These are phyloP conservation scores for Nothoprocta perdicaria DNA, from an alignment of 2,113 vertebrate genomes.

Conservation along the genomic window DNA sequence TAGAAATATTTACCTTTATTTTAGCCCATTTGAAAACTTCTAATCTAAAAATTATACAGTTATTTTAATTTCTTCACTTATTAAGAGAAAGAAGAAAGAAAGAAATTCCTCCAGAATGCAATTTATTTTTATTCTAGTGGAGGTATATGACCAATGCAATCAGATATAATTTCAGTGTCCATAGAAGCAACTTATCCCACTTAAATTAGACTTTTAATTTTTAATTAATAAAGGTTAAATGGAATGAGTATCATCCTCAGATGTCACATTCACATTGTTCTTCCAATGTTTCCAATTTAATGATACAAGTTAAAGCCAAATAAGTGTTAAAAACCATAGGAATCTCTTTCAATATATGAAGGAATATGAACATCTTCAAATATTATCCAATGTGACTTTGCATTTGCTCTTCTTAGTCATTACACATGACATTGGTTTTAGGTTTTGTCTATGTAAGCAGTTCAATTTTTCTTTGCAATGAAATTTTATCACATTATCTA, in stretches of 20 bases:
- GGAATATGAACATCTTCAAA: background rate
- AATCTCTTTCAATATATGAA: background rate
- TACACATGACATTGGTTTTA: background rate
- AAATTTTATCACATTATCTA: background rate
- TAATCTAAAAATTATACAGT: background rate
- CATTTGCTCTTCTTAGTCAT: background rate
- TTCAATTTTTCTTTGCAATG: background rate
- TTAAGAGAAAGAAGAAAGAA: background rate
- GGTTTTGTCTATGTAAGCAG: background rate
- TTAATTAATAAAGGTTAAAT: background rate
- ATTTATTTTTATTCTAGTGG: background rate
- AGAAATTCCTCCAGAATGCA: background rate
- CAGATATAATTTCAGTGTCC: background rate
- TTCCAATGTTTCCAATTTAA: background rate
- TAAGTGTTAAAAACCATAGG: fast-evolving
- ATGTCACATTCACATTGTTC: background rate
- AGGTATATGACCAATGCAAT: background rate
- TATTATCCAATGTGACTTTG: background rate
- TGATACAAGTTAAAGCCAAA: background rate
- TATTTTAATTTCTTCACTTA: background rate
- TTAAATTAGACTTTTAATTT: background rate
- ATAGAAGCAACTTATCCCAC: fast-evolving
- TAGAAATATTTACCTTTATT: background rate
- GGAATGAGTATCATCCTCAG: background rate
- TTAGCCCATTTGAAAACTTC: background rate